A percentile compares a stretch with the other conserved stretches of the same genome.
Evolutionary conservation across 2,113 vertebrate species (phyloP).

Genomic region (Nettapus auritus): DNA sequence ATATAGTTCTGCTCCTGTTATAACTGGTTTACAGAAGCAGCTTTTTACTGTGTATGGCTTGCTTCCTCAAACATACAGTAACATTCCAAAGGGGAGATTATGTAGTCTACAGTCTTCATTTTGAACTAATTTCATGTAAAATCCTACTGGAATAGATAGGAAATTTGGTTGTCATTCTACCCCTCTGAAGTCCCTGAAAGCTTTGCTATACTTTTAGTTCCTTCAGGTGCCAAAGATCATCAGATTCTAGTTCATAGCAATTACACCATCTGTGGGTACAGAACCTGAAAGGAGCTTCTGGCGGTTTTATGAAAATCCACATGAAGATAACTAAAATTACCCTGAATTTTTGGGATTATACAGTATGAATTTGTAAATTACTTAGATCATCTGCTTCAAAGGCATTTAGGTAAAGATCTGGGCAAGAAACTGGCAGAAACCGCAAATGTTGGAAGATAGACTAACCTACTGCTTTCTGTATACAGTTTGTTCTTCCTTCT

Average conservation of each 20-base stretch:
- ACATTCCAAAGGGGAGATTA: neutral
- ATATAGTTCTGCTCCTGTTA: neutral
- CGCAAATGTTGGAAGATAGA: neutral
- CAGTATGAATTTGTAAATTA: neutral
- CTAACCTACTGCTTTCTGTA: neutral
- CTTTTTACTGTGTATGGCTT: neutral
- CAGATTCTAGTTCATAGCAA: neutral
- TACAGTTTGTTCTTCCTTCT: neutral
- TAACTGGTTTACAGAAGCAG: neutral
- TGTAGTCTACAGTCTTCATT: neutral
- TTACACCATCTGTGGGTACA: neutral
- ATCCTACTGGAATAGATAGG: neutral
- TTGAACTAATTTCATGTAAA: neutral
- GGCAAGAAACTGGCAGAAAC: neutral
- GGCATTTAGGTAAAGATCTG: neutral
- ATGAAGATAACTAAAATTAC: neutral
- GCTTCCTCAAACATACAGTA: neutral
- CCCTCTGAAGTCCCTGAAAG: neutral
- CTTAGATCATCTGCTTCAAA: neutral
- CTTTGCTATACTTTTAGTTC: neutral
- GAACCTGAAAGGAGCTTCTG: neutral
- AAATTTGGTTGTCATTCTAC: neutral
- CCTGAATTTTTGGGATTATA: neutral
- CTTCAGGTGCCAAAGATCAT: neutral
- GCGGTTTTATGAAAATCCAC: neutral